A percentile compares a stretch with the other conserved stretches of the same genome.
phyloP scores from a whole-genome alignment of 2,888 invertebrate species.

The Agrotis exclamationis region DNA sequence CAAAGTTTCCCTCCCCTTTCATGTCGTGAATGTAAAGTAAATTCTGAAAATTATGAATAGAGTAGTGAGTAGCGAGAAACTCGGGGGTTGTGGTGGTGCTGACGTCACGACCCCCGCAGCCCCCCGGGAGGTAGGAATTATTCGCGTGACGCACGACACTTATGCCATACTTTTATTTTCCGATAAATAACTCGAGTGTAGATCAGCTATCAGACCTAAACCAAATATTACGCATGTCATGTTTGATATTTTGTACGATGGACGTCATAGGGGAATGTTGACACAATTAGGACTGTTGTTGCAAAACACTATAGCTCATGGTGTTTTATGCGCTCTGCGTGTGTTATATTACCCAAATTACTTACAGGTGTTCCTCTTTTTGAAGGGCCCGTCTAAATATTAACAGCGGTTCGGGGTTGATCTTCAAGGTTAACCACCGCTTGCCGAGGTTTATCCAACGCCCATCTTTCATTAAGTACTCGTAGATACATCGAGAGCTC shows the following conservation, averaged over 20 bases:
- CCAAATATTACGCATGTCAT: conserved; percentile 57
- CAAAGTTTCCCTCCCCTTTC: conserved; percentile 27
- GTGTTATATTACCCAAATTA: background rate
- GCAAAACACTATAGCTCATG: background rate
- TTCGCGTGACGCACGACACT: conserved; percentile 80
- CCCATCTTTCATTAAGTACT: background rate
- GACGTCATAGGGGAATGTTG: conserved; percentile 53
- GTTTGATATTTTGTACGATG: conserved; percentile 46
- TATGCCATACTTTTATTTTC: conserved; percentile 73
- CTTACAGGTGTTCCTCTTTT: background rate
- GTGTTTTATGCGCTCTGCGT: background rate
- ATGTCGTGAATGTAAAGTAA: conserved; percentile 44
- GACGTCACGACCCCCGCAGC: conserved; percentile 74
- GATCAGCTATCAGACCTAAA: conserved; percentile 60
- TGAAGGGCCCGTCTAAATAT: too few relatives aligned
- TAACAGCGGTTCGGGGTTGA: background rate
- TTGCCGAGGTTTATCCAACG: background rate
- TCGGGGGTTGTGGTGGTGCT: conserved; percentile 58
- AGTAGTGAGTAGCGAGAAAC: conserved; percentile 60
- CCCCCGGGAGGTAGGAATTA: conserved; percentile 70
- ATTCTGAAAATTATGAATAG: conserved; percentile 56
- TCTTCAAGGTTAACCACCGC: background rate
- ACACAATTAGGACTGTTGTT: conserved; percentile 30
- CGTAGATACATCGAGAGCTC: background rate
- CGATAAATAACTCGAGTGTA: conserved; percentile 68